These are phyloP conservation scores for Blennius ocellaris DNA, from an alignment of 2,113 vertebrate species.

Conservation along the genomic window DNA sequence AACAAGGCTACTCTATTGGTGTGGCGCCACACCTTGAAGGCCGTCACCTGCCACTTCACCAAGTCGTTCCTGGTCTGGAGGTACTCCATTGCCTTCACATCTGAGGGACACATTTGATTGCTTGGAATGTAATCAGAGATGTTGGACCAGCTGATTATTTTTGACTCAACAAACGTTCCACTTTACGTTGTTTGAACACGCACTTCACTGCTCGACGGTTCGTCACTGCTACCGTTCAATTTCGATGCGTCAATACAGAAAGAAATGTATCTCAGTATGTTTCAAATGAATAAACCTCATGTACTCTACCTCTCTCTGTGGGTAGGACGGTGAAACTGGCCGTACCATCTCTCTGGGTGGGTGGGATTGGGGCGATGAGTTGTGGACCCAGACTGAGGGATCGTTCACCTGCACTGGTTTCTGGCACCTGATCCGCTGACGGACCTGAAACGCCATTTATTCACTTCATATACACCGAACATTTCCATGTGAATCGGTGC, in stretches of 20 bases:
- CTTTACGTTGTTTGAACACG: too few relatives aligned
- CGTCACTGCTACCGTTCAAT: not conserved
- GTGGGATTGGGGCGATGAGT: not conserved
- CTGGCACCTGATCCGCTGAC: not conserved
- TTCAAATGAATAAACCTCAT: too few relatives aligned
- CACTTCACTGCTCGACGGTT: too few relatives aligned
- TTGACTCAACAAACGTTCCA: too few relatives aligned
- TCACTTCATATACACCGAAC: not conserved
- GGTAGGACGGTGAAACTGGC: slow-evolving; percentile 9
- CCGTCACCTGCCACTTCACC: slow-evolving; percentile 90
- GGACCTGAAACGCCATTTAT: not conserved
- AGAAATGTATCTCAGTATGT: not conserved
- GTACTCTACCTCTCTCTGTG: slow-evolving; percentile 26
- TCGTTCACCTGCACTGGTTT: not conserved
- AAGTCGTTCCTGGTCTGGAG: slow-evolving; percentile 81
- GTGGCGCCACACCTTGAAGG: slow-evolving; percentile 89
- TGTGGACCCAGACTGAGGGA: not conserved
- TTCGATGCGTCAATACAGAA: not conserved
- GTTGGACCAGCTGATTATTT: not conserved
- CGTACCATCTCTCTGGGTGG: not conserved
- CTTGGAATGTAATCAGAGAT: not conserved
- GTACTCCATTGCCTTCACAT: slow-evolving; percentile 80
- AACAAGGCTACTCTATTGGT: slow-evolving; percentile 84
- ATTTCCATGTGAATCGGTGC: not conserved
- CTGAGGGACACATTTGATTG: slow-evolving; percentile 66